Evolutionary conservation across 2,888 invertebrate genomes (phyloP).

Genomic region (Netelia melanura): DNA sequence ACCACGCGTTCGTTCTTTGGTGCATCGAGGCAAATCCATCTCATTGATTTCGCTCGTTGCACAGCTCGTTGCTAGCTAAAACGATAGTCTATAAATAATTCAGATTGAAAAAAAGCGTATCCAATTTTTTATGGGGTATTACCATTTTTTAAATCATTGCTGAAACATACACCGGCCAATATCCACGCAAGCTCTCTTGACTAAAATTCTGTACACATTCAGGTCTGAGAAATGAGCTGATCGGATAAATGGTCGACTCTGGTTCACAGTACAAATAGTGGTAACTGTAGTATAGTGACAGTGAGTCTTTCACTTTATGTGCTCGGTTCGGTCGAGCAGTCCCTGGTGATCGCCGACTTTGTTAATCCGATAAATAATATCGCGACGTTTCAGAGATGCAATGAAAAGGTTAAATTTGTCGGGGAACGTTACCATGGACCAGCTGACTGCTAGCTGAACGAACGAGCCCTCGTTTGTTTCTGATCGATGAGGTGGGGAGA

Average conservation of each 20-base stretch:
- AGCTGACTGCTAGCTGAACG: constrained; percentile 27
- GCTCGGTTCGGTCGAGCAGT: constrained; percentile 11
- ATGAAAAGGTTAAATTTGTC: constrained; percentile 62
- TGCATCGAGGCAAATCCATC: background rate
- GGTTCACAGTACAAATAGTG: background rate
- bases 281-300: too few species aligned
- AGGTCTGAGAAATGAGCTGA: constrained; percentile 27
- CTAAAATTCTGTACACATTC: background rate
- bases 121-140: background rate
- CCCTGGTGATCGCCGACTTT: constrained; percentile 53
- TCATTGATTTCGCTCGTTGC: background rate
- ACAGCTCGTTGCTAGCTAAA: background rate
- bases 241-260: constrained; percentile 17
- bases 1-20: background rate
- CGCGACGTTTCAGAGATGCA: constrained; percentile 53
- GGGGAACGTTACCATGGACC: constrained; percentile 13
- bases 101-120: background rate
- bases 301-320: constrained; percentile 15
- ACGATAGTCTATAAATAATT: background rate
- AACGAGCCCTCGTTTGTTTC: constrained; percentile 25
- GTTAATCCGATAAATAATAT: constrained; percentile 64
- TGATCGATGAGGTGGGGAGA: constrained; percentile 44
- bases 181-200: background rate
- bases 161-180: background rate
- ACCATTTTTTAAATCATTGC: background rate